Base-by-base conservation (phyloP, 2,113 vertebrate genomes). In the Vulpes ferrilata region DNA sequence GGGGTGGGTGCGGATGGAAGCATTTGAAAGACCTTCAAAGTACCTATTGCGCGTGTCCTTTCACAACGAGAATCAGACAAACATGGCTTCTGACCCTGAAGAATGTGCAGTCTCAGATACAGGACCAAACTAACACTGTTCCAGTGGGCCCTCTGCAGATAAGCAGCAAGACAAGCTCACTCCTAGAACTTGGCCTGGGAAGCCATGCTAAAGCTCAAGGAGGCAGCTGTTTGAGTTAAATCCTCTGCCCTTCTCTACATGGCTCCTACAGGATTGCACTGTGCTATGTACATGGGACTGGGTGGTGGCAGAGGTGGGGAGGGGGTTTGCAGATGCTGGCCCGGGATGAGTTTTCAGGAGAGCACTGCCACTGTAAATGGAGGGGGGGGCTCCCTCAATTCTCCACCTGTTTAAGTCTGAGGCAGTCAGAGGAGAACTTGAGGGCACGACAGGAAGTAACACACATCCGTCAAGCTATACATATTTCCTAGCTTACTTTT, bases 61-160 rank as follows among this genome's bases (percentile, higher is more conserved):
- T 95, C 32, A 91, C 35, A 71, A 76, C 79, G 7, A 74, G 59
- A 97, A 83, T 32, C 85, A 92, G n/a, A 90, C 32, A 76, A 57
- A 88, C 57, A 51, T n/a, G 51, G 64, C 53, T 90, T 71, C 51
- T 95, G 62, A 84, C 82, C 43, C 11, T 55, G 60, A 80, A 67
- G 12, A 69, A 65, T 62, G 25, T 91, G 43, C 51, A 89, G 27
- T 23, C 53, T 93, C 80, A 80, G 78, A 48, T 11, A 87, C 11
- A 93, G 74, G 7, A 32, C 13, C 51, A 55, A 38, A 71, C 81
- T 43, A 93, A 83, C 35, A n/a, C 74, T 48, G 79, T 76, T 80
- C 76, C 3, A 19, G 51, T 3, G 32, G 38, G 67, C 69, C 35
- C 62, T 59, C 0, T 9, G 88, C 16, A 55, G 89, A 74, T 69